A percentile compares a stretch with the other conserved stretches of the same genome.
These are phyloP conservation scores for Rhipidura dahli DNA, from an alignment of 2,113 vertebrate genomes.

Conservation along the genomic window DNA sequence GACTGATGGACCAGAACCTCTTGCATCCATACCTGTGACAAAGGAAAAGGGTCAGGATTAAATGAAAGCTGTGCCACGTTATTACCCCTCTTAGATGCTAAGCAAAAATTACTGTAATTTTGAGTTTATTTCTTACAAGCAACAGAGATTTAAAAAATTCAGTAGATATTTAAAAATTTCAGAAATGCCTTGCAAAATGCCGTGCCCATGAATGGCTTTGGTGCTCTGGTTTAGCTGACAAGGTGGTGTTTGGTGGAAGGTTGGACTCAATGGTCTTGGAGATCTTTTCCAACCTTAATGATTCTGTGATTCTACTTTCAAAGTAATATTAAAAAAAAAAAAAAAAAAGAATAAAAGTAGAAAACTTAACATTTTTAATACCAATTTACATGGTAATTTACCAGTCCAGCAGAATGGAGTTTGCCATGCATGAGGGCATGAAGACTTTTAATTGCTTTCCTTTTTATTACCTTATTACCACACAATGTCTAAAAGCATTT, in stretches of 20 bases:
- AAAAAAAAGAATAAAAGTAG: too few relatives aligned
- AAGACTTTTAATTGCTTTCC: constrained; percentile 25
- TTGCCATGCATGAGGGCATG: not conserved
- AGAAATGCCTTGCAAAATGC: not conserved
- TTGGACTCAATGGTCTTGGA: not conserved
- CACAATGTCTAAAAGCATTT: not conserved
- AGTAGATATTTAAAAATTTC: not conserved
- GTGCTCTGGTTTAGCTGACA: not conserved
- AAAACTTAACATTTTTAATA: not conserved
- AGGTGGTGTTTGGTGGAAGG: not conserved
- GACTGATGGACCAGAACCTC: constrained; percentile 76
- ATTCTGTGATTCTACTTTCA: not conserved
- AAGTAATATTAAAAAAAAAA: not conserved
- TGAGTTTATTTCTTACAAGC: not conserved
- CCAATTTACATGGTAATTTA: constrained; percentile 18
- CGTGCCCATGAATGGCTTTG: not conserved
- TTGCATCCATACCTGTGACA: constrained; percentile 86
- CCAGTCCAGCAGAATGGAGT: not conserved
- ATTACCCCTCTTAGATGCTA: not conserved
- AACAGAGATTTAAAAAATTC: not conserved
- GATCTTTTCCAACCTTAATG: not conserved
- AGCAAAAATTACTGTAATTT: not conserved
- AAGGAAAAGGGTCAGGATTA: constrained; percentile 15
- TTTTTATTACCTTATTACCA: not conserved
- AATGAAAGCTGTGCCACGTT: not conserved